These are phyloP conservation scores for Orthosia gracilis DNA, from an alignment of 2,888 invertebrate genomes.

Conservation along the genomic window DNA sequence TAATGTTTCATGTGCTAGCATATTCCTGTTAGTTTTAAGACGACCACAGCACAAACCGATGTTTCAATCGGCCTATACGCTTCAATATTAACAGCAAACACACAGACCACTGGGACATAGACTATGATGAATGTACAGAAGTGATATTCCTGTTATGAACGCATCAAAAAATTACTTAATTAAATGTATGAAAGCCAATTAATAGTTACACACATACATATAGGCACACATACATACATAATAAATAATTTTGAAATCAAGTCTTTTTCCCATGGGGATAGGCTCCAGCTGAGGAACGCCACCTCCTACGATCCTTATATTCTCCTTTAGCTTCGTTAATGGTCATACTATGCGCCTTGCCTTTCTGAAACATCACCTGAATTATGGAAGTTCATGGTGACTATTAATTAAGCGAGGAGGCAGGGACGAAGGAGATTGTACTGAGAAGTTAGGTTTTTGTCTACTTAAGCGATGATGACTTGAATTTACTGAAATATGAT, in stretches of 20 bases:
- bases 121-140: conserved; percentile 11
- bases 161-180: too few species aligned
- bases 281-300: too few species aligned
- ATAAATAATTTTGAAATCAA: too few species aligned
- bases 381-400: too few species aligned
- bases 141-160: not conserved
- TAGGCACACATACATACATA: too few species aligned
- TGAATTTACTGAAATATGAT: not conserved
- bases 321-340: too few species aligned
- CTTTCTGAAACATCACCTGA: not conserved
- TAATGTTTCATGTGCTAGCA: not conserved
- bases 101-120: not conserved
- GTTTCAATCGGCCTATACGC: conserved; percentile 18
- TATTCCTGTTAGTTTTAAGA: conserved; percentile 4
- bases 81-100: conserved; percentile 5
- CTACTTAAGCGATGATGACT: not conserved
- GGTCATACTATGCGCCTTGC: too few species aligned
- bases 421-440: not conserved
- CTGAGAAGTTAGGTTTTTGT: too few species aligned
- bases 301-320: too few species aligned
- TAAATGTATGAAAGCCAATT: too few species aligned
- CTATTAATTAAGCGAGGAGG: not conserved
- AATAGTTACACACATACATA: too few species aligned
- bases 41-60: conserved; percentile 6
- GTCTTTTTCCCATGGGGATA: too few species aligned